A percentile compares a stretch with the other conserved stretches of the same genome.
Evolutionary conservation across 2,797 vertebrate genomes (phyloP).

Genomic region (Cichlasoma orientale): DNA sequence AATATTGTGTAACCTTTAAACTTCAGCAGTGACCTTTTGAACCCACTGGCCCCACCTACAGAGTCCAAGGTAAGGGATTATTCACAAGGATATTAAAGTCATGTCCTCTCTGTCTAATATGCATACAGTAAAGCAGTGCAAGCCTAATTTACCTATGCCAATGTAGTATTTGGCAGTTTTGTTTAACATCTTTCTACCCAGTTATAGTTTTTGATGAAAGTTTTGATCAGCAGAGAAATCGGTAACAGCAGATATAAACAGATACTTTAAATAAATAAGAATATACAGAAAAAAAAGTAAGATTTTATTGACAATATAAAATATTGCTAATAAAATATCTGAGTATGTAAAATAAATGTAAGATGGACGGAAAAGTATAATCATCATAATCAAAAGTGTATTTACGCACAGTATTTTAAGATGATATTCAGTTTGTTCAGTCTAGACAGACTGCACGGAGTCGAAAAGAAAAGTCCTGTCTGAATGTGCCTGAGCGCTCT

Average conservation of each 20-base stretch:
- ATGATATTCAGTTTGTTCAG: background rate
- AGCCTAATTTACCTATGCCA: no score
- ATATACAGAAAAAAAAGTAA: background rate
- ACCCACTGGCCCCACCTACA: constrained; percentile 37
- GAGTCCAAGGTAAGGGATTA: constrained; percentile 30
- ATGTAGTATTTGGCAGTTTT: no score
- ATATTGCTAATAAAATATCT: background rate
- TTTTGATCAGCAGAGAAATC: no score
- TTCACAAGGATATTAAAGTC: constrained; percentile 9
- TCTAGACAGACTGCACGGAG: background rate
- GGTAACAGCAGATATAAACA: no score
- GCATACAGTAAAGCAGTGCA: background rate
- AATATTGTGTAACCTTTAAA: constrained; percentile 79
- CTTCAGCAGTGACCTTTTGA: constrained; percentile 61
- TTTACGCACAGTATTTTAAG: background rate
- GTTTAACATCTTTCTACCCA: no score
- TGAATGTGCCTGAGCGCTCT: background rate
- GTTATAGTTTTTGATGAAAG: no score
- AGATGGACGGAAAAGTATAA: background rate
- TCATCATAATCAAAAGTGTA: background rate
- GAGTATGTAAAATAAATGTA: background rate
- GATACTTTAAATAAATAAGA: no score
- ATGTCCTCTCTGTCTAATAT: background rate
- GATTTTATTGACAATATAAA: background rate
- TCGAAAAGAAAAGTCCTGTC: background rate